Conservation (phyloP, 2,113 vertebrate genomes). For the Blennius ocellaris region DNA sequence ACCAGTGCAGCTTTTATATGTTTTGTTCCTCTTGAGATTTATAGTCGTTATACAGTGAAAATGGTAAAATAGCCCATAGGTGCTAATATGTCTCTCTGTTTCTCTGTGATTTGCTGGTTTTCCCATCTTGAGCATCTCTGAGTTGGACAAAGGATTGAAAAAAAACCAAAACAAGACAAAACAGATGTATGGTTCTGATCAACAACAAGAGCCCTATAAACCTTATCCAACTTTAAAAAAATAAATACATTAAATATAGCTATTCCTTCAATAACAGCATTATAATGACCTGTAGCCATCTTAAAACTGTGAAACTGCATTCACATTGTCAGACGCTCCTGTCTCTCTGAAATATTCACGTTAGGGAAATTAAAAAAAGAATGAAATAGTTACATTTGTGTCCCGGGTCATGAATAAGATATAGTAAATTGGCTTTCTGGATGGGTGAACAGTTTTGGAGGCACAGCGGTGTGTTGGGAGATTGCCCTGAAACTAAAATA, state of each 20-base stretch:
- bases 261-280: background rate
- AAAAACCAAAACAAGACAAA: background rate
- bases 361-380: constrained; percentile 38
- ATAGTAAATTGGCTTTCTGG: constrained; percentile 20
- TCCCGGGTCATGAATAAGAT: constrained; percentile 35
- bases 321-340: constrained; percentile 1
- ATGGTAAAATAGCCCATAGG: no score
- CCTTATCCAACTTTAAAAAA: background rate
- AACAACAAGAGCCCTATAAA: background rate
- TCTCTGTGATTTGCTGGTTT: no score
- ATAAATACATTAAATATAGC: background rate
- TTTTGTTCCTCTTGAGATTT: no score
- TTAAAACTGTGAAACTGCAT: background rate
- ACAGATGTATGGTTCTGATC: background rate
- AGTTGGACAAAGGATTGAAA: no score
- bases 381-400: constrained; percentile 14
- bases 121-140: no score
- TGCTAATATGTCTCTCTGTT: no score
- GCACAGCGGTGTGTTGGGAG: background rate
- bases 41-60: no score
- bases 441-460: constrained; percentile 12
- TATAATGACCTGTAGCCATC: background rate
- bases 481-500: constrained; percentile 7
- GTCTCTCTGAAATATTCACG: constrained; percentile 37
- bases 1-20: no score